Evolutionary conservation across 2,888 invertebrate genomes (phyloP), one percentile per base, ranked within the genome.

Genomic region (Apoda limacodes): DNA sequence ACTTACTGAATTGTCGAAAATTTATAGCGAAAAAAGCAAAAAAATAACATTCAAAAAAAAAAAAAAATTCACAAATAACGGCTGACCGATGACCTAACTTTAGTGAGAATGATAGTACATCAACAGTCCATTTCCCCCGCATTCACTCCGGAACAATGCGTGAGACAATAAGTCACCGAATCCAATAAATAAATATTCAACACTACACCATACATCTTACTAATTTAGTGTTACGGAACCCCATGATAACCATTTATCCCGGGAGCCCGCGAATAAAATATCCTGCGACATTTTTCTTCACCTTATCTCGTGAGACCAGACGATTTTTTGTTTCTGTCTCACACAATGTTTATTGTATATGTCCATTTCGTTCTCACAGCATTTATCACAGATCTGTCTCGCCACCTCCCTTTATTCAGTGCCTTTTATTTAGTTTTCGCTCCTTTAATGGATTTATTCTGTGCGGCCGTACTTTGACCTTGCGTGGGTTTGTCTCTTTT

Each of bases 201-300:
- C 68, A 51, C 53, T 40, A 32, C 40, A 50, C 62, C 60, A 70
- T 78, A 75, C 57, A 67, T 78, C 78, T 75, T 63, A 78, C 76
- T 78, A 78, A 78, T 76, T 78, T 75, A 76, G 64, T 66, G 60
- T 65, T 56, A 52, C 65, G 55, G 63, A 59, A 66, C 71, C 74
- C 75, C 60, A 65, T 74, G 74, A 72, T 70, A 74, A 70, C 72
- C 66, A 75, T 76, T 67, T 70, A 71, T 76, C 58, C 60, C 52
- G 45, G 56, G 46, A 53, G 62, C 68, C 69, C 46, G 55, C 50
- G 63, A 59, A 70, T 70, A 72, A 71, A 66, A 75, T 74, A 76
- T 72, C 70, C 59, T 44, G 60, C 56, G 75, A 75, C 76, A 78
- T 80, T 80, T 78, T 80, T 78, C 78, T 72, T 68, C 48, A 58